phyloP scores from a whole-genome alignment of 2,797 vertebrate genomes.

The Takifugu ocellatus region DNA sequence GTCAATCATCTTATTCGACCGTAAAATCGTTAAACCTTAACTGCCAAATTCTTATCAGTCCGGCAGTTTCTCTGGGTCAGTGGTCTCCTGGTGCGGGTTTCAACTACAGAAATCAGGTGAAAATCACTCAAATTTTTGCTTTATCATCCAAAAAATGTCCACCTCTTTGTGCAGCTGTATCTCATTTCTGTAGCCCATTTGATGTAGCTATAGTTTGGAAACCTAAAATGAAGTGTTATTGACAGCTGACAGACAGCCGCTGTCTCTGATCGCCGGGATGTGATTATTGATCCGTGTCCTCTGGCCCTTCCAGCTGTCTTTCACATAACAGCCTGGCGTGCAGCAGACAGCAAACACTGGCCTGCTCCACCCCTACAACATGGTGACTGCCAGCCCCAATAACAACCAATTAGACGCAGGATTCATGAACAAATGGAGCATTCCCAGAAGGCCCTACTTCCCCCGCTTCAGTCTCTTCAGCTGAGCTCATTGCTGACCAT shows the following conservation, averaged over 20 bases:
- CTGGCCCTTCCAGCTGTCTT: slow-evolving; percentile 18
- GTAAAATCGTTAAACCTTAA: too few species aligned
- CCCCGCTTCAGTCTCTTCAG: slow-evolving; percentile 65
- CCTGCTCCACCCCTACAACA: slow-evolving; percentile 60
- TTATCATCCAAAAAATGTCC: neutral
- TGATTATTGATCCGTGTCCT: slow-evolving; percentile 9
- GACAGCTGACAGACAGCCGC: slow-evolving; percentile 10
- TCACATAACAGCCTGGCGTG: slow-evolving; percentile 17
- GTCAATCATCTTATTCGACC: too few species aligned
- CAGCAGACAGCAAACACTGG: slow-evolving; percentile 45
- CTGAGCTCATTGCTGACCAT: slow-evolving; percentile 80
- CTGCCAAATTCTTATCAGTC: neutral
- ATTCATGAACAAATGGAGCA: slow-evolving; percentile 72
- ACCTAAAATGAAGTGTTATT: neutral
- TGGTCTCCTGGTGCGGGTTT: too few species aligned
- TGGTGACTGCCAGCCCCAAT: slow-evolving; percentile 67
- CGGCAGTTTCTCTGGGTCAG: too few species aligned
- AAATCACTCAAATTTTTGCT: too few species aligned
- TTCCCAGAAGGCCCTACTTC: slow-evolving; percentile 68
- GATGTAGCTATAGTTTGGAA: neutral
- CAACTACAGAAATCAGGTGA: too few species aligned
- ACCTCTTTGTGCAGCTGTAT: too few species aligned
- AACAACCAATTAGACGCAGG: slow-evolving; percentile 74
- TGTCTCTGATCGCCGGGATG: slow-evolving; percentile 24
- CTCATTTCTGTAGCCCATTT: too few species aligned